These are phyloP conservation scores for Hirudo medicinalis DNA, from an alignment of 1,140 invertebrate genomes.

Conservation along the genomic window DNA sequence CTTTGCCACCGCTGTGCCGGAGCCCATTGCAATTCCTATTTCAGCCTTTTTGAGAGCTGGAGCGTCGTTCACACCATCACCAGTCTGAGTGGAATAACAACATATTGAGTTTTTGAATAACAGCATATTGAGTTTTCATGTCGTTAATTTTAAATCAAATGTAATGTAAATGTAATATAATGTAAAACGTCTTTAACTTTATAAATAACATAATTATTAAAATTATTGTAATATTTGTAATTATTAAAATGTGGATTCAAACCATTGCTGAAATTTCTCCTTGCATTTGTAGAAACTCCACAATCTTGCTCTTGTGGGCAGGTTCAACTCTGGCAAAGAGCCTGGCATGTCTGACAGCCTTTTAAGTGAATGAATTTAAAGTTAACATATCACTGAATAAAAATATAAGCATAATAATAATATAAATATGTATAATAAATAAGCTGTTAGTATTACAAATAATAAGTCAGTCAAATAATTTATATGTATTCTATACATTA, in stretches of 20 bases:
- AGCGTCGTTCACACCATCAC: constrained; percentile 99
- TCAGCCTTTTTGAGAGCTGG: constrained; percentile 90
- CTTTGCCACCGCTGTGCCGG: constrained; percentile 98
- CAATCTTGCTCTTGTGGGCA: constrained; percentile 98
- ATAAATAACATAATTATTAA: constrained; percentile 7
- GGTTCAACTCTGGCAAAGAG: constrained; percentile 99
- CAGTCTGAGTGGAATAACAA: constrained; percentile 58
- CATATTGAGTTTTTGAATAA: too few species aligned
- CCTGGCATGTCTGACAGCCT: constrained; percentile 72
- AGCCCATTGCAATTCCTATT: constrained; percentile 96
- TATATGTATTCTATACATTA: too few species aligned
- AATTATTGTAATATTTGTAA: not conserved
- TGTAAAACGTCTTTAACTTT: too few species aligned
- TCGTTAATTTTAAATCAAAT: too few species aligned
- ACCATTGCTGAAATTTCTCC: constrained; percentile 99
- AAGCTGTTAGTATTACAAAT: too few species aligned
- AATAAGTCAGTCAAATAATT: too few species aligned
- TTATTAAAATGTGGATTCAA: constrained; percentile 28
- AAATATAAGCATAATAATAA: too few species aligned
- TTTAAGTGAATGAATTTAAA: constrained; percentile 23
- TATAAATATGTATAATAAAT: too few species aligned
- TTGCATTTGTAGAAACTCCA: constrained; percentile 95
- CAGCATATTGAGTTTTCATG: too few species aligned
- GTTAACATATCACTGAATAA: too few species aligned
- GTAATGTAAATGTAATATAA: too few species aligned